Conservation (phyloP, 92 coral and sea anemone species). For the Nematostella vectensis region DNA sequence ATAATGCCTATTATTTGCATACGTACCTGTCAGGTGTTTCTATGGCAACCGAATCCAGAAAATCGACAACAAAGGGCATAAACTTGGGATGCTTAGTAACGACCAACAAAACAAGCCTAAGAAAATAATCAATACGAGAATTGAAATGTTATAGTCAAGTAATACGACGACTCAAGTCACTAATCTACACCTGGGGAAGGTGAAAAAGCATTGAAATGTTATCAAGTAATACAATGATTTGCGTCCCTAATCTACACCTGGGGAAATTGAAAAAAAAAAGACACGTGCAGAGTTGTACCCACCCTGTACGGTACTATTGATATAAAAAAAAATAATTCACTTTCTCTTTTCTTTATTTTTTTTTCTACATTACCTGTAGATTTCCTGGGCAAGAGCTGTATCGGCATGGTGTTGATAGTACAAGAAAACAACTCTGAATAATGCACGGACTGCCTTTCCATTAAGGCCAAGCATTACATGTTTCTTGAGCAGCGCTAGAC, state of each 20-base stretch:
- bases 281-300: too few species aligned
- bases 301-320: too few species aligned
- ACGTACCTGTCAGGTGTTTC: slow-evolving; percentile 84
- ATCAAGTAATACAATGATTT: too few species aligned
- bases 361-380: slow-evolving; percentile 85
- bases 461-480: slow-evolving; percentile 69
- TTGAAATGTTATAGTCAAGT: too few species aligned
- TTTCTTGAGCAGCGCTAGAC: slow-evolving; percentile 67
- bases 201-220: too few species aligned
- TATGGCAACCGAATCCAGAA: slow-evolving; percentile 51
- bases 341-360: too few species aligned
- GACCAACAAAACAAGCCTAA: slow-evolving; percentile 67
- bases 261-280: too few species aligned
- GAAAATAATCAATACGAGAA: background rate
- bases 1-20: too few species aligned
- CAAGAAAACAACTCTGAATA: slow-evolving; percentile 71
- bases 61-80: slow-evolving; percentile 70
- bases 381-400: slow-evolving; percentile 70
- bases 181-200: too few species aligned
- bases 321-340: too few species aligned
- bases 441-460: slow-evolving; percentile 53
- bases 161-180: too few species aligned
- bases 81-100: slow-evolving; percentile 81
- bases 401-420: slow-evolving; percentile 77
- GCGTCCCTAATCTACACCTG: too few species aligned